Percentiles rank a stretch among this genome's conserved stretches.
phyloP scores from a whole-genome alignment of 2,797 vertebrate species.

The Amphiprion clarkii region DNA sequence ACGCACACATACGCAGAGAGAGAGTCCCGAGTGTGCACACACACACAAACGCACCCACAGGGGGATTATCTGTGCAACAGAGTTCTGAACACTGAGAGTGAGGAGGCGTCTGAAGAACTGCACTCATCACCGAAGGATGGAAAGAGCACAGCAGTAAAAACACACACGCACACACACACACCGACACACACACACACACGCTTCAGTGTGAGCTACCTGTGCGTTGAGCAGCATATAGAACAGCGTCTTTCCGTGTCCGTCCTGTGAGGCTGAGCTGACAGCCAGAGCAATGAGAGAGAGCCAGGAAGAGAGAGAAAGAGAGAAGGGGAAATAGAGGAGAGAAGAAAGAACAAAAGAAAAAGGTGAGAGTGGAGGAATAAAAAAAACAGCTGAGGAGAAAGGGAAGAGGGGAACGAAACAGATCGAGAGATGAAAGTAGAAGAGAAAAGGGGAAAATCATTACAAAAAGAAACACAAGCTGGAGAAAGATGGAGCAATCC shows the following conservation, averaged over 20 bases:
- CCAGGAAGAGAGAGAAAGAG: no score
- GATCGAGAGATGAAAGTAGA: conserved; percentile 47
- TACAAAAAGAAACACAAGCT: conserved; percentile 38
- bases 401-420: conserved; percentile 19
- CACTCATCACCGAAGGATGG: conserved; percentile 72
- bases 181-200: conserved; percentile 29
- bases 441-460: conserved; percentile 43
- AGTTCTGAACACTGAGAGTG: conserved; percentile 73
- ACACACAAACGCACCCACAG: conserved; percentile 49
- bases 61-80: conserved; percentile 77
- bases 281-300: conserved; percentile 46
- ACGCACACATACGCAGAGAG: conserved; percentile 24
- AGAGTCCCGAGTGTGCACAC: conserved; percentile 32
- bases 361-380: conserved; percentile 24
- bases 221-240: conserved; percentile 76
- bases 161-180: conserved; percentile 19
- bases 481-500: conserved; percentile 52
- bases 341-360: conserved; percentile 44
- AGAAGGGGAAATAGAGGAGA: conserved; percentile 38
- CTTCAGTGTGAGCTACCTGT: conserved; percentile 69
- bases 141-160: conserved; percentile 52
- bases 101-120: conserved; percentile 77
- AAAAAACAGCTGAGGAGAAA: neutral
- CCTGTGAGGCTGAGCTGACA: conserved; percentile 75
- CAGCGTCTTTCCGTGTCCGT: conserved; percentile 61